These are phyloP conservation scores for Metallyticus violacea DNA, from an alignment of 2,888 invertebrate genomes.

Conservation along the genomic window DNA sequence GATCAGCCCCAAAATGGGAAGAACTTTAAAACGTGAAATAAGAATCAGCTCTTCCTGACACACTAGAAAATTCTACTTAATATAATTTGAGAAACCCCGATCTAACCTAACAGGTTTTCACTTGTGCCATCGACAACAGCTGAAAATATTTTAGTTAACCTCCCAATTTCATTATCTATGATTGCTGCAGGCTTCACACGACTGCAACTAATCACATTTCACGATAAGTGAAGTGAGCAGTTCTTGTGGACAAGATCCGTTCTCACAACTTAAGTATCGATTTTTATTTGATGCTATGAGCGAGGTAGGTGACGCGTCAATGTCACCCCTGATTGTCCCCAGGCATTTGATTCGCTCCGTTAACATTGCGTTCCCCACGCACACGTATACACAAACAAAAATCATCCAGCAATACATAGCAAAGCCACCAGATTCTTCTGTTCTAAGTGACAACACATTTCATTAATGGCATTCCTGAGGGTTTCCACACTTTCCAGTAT, in stretches of 20 bases:
- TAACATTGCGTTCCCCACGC: not conserved
- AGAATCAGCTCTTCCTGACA: no score
- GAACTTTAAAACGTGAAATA: no score
- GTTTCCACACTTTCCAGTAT: not conserved
- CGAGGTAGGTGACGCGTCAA: no score
- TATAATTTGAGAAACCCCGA: no score
- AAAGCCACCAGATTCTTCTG: not conserved
- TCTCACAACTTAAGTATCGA: not conserved
- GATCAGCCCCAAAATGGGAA: no score
- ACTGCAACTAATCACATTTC: not conserved
- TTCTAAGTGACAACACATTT: not conserved
- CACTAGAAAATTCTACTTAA: no score
- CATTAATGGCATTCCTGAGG: not conserved
- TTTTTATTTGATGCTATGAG: not conserved
- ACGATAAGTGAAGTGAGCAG: no score
- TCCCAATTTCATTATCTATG: not conserved
- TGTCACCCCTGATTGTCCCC: not conserved
- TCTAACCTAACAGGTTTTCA: no score
- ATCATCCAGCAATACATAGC: not conserved
- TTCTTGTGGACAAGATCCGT: not conserved
- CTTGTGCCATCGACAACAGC: no score
- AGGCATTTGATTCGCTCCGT: not conserved
- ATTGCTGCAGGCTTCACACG: not conserved
- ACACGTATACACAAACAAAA: not conserved
- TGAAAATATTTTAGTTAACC: not conserved